Percentiles rank a stretch among this genome's conserved stretches.
These are phyloP conservation scores for Rotaria magnacalcarata DNA, from an alignment of 2,888 invertebrate species.

Conservation along the genomic window DNA sequence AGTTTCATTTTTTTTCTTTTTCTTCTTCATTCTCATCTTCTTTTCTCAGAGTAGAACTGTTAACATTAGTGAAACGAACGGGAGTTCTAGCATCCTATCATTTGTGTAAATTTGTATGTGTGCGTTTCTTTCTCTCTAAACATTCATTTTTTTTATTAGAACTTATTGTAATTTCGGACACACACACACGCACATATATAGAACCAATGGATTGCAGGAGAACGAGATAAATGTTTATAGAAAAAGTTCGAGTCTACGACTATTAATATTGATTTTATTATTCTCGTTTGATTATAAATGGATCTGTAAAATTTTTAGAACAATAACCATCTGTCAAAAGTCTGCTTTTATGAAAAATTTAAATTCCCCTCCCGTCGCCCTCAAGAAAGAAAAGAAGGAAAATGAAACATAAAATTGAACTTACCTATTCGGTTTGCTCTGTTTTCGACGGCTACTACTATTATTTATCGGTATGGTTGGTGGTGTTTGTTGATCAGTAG, in stretches of 20 bases:
- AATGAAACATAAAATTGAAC: background rate
- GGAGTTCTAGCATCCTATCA: background rate
- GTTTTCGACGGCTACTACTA: slow-evolving; percentile 14
- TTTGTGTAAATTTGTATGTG: slow-evolving; percentile 13
- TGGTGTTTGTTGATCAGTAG: slow-evolving; percentile 6
- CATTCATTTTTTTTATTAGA: slow-evolving; percentile 31
- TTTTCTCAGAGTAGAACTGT: slow-evolving; percentile 26
- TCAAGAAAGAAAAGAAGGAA: background rate
- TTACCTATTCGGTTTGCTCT: slow-evolving; percentile 24
- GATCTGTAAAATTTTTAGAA: slow-evolving; percentile 1
- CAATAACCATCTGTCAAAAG: background rate
- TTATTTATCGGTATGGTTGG: background rate
- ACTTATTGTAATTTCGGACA: slow-evolving; percentile 31
- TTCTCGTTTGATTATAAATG: slow-evolving; percentile 15
- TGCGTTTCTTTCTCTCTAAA: slow-evolving; percentile 18
- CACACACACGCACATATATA: background rate
- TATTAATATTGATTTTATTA: background rate
- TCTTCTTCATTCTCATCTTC: background rate
- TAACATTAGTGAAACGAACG: slow-evolving; percentile 25
- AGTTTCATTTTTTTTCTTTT: background rate
- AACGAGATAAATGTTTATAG: slow-evolving; percentile 12
- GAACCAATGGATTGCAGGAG: background rate
- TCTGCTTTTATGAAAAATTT: too few species aligned
- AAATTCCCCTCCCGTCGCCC: too few species aligned
- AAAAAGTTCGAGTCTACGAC: background rate